These are phyloP conservation scores for Bathynomus jamesi DNA, from an alignment of 1,140 invertebrate genomes.

Conservation along the genomic window DNA sequence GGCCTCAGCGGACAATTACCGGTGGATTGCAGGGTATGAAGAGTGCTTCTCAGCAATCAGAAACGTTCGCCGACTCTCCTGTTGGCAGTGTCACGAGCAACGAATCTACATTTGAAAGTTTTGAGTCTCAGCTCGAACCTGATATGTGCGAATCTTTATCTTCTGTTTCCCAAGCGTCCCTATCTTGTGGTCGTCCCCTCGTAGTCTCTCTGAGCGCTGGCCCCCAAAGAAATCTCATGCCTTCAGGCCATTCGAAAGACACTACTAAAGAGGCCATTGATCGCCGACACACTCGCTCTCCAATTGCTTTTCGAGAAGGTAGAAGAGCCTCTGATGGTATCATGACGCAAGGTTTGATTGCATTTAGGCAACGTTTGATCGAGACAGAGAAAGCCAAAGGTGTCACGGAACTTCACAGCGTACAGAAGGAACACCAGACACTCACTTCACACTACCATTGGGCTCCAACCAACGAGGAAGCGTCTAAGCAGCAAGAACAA, in stretches of 20 bases:
- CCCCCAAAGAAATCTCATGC: slow-evolving; percentile 18
- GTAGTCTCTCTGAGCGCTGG: slow-evolving; percentile 39
- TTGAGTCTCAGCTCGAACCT: slow-evolving; percentile 75
- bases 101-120: slow-evolving; percentile 66
- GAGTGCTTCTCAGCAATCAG: slow-evolving; percentile 26
- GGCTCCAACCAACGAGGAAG: slow-evolving; percentile 18
- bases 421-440: slow-evolving; percentile 54
- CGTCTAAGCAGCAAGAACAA: slow-evolving; percentile 15
- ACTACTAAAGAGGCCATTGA: slow-evolving; percentile 33
- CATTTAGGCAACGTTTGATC: slow-evolving; percentile 63
- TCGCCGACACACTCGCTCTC: slow-evolving; percentile 62
- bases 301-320: slow-evolving; percentile 77
- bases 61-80: slow-evolving; percentile 36
- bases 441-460: slow-evolving; percentile 27
- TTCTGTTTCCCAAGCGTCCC: slow-evolving; percentile 47
- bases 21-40: slow-evolving; percentile 25
- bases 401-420: slow-evolving; percentile 61
- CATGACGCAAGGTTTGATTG: slow-evolving; percentile 51
- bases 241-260: slow-evolving; percentile 48
- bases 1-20: slow-evolving; percentile 26
- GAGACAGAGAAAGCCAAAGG: slow-evolving; percentile 68
- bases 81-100: slow-evolving; percentile 46
- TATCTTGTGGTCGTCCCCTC: slow-evolving; percentile 25
- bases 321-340: slow-evolving; percentile 76
- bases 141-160: slow-evolving; percentile 71